Percentiles rank a stretch among this genome's conserved stretches.
Evolutionary conservation across 2,113 vertebrate species (phyloP).

Genomic region (Hypomesus transpacificus): DNA sequence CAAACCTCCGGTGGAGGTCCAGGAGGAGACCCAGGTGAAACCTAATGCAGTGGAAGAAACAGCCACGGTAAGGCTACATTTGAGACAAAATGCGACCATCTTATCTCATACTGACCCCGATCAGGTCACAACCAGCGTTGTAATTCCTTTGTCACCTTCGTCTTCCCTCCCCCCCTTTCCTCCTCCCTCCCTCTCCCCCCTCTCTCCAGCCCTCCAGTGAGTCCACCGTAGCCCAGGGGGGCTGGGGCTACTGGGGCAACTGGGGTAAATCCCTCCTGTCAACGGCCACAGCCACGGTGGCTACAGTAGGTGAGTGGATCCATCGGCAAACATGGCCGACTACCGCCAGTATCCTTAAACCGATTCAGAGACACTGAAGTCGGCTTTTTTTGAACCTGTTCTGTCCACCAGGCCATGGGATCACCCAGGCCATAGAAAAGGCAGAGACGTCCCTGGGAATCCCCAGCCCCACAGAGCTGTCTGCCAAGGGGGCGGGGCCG

Average conservation of each 20-base stretch:
- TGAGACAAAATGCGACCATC: neutral
- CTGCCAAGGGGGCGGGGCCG: constrained; percentile 20
- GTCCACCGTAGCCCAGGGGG: constrained; percentile 70
- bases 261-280: constrained; percentile 95
- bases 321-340: neutral
- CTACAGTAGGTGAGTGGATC: constrained; percentile 85
- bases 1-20: constrained; percentile 49
- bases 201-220: constrained; percentile 46
- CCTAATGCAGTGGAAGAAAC: constrained; percentile 38
- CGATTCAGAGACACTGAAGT: neutral
- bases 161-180: neutral
- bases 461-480: constrained; percentile 84
- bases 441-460: constrained; percentile 93
- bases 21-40: constrained; percentile 14
- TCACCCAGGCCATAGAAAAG: constrained; percentile 95
- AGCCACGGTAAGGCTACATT: constrained; percentile 34
- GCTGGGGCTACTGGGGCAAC: constrained; percentile 94
- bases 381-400: neutral
- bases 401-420: constrained; percentile 81
- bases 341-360: neutral
- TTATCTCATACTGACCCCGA: neutral
- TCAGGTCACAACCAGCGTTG: neutral
- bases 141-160: neutral
- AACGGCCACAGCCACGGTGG: constrained; percentile 90
- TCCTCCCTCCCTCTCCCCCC: neutral